A percentile compares a stretch with the other conserved stretches of the same genome.
Conservation (phyloP, 2,113 vertebrate genomes). For the Chloropsis hardwickii region DNA sequence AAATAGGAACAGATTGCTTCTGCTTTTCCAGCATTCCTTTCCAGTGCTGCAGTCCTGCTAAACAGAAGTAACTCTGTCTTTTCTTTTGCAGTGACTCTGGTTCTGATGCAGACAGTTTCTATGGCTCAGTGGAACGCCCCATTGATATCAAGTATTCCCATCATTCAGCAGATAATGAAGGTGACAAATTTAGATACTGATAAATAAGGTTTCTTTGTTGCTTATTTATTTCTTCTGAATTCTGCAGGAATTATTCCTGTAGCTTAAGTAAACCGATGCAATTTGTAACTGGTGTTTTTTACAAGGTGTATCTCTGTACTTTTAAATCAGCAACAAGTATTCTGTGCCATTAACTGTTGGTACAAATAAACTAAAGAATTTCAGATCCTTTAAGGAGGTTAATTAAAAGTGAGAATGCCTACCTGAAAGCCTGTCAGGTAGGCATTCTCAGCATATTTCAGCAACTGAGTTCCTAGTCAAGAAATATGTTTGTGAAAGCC, state of each 20-base stretch:
- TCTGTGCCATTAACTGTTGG: neutral
- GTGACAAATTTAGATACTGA: conserved; percentile 62
- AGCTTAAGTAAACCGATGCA: neutral
- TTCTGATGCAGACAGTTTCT: conserved; percentile 90
- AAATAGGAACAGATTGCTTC: neutral
- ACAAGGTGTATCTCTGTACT: neutral
- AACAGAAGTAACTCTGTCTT: neutral
- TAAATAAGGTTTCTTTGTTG: neutral
- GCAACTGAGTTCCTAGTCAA: neutral
- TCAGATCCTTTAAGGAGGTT: neutral
- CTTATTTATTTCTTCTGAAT: neutral
- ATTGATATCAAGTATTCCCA: conserved; percentile 82
- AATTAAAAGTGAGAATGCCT: neutral
- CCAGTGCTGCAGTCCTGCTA: neutral
- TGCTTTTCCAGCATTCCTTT: neutral
- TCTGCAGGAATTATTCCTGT: neutral
- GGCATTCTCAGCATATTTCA: neutral
- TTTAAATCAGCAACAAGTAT: neutral
- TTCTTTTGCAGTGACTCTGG: conserved; percentile 80
- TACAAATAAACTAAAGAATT: neutral
- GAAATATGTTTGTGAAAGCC: neutral
- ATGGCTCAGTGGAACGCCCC: conserved; percentile 85
- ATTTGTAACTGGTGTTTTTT: neutral
- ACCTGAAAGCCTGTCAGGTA: neutral
- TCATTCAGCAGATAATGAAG: conserved; percentile 77